These are phyloP conservation scores for Mus pahari DNA, from an alignment of 2,113 vertebrate genomes.

Conservation along the genomic window DNA sequence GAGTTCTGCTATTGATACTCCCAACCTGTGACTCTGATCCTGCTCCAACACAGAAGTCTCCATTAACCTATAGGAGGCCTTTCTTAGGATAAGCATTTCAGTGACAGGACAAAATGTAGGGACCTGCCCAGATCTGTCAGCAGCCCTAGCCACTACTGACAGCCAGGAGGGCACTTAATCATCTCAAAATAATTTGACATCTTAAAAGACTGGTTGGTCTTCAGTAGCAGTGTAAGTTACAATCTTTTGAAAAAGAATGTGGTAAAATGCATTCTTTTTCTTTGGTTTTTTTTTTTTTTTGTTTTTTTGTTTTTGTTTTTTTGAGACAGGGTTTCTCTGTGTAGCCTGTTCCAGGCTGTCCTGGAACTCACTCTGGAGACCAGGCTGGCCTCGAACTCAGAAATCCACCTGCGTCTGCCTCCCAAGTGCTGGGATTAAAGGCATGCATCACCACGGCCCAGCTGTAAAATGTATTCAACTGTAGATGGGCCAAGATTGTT, in stretches of 20 bases:
- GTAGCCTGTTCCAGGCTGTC: no score
- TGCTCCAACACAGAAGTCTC: slow-evolving; percentile 9
- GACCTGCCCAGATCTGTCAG: background rate
- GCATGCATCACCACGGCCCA: no score
- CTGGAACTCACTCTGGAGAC: no score
- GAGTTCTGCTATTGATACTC: background rate
- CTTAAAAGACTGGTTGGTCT: slow-evolving; percentile 10
- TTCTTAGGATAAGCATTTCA: slow-evolving; percentile 3
- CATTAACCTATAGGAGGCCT: background rate
- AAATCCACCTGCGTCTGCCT: no score
- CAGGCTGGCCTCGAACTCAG: no score
- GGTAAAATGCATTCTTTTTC: slow-evolving; percentile 40
- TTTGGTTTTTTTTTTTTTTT: no score
- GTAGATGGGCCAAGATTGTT: background rate
- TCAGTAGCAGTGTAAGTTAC: background rate
- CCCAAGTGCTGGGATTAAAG: no score
- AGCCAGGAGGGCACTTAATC: slow-evolving; percentile 30
- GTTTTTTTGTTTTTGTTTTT: no score
- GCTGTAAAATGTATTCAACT: no score
- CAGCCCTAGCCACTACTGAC: slow-evolving; percentile 7
- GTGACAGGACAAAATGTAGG: slow-evolving; percentile 13
- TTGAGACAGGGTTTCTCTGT: no score
- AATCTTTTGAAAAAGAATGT: slow-evolving; percentile 9
- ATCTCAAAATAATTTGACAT: slow-evolving; percentile 44
- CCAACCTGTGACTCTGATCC: background rate